Base-by-base conservation (phyloP, 2,797 vertebrate genomes). In the Gorsachius magnificus region DNA sequence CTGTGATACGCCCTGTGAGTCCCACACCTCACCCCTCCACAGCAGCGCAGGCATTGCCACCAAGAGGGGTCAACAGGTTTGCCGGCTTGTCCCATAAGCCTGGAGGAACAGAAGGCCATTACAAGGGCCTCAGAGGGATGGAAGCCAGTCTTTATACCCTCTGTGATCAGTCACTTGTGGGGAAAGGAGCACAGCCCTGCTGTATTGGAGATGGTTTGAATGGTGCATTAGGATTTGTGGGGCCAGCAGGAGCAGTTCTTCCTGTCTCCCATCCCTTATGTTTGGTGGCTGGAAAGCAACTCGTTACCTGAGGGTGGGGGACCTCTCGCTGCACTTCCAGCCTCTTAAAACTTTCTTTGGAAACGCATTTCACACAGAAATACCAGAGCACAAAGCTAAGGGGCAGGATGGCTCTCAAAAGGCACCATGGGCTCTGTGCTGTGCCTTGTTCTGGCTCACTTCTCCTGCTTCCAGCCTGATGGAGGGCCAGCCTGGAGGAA, bases 1-100 rank as follows among this genome's bases (percentile, higher is more conserved):
- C 26, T 45, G 22, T n/a, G 65, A 29, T 9, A 54, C 0, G 0
- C 10, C 2, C 0, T n/a, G 31, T 53, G 35, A 93, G 16, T 16
- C 26, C 38, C 28, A 38, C 54, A 54, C 21, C 60, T 85, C 60
- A 36, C 5, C 16, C 41, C 35, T 61, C 70, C 43, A 45, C n/a
- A 68, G 41, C 41, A 78, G 35, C 12, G 12, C 61, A 78, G 50
- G 17, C 21, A 60, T 50, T 75, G 72, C 65, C 45, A 65, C 26
- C 50, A 66, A 53, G 43, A 71, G 17, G 9, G 17, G 31, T 24
- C 18, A 29, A 33, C 54, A 64, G 35, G 18, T 83, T 87, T n/a
- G 4, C 36, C 71, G 76, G 51, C 33, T 83, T 7, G 5, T 56
- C 26, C 53, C 29, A 16, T 45, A 84, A 76, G 46, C 14, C 33